Percentiles rank a stretch among this genome's conserved stretches.
Evolutionary conservation across 92 coral and sea anemone species (phyloP).

Genomic region (Epizoanthus stellaris): DNA sequence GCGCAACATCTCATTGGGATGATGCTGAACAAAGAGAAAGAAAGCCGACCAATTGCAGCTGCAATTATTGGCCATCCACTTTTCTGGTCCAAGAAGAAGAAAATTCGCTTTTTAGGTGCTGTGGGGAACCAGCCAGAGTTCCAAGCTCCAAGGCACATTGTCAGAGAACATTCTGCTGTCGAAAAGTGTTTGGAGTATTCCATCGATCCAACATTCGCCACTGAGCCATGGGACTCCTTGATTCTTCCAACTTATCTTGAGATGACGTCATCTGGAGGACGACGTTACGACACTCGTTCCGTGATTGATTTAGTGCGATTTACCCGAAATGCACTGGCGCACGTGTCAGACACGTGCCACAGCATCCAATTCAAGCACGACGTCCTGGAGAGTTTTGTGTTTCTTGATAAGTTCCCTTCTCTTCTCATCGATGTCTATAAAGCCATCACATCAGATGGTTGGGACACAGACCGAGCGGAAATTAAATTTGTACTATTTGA

Average conservation of each 20-base stretch:
- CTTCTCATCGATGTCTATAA: constrained; percentile 63
- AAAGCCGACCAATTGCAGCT: constrained; percentile 44
- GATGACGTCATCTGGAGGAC: constrained; percentile 33
- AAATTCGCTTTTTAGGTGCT: constrained; percentile 46
- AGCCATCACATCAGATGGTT: constrained; percentile 40
- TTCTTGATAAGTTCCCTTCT: constrained; percentile 52
- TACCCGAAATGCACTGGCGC: constrained; percentile 54
- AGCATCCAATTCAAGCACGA: constrained; percentile 21
- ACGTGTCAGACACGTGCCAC: constrained; percentile 28
- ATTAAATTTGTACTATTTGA: constrained; percentile 7
- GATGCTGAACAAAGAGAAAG: constrained; percentile 46
- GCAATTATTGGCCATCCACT: constrained; percentile 52
- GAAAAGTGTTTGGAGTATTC: constrained; percentile 15
- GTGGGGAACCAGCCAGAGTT: constrained; percentile 66
- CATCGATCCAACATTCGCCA: neutral
- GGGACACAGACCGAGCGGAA: constrained; percentile 47
- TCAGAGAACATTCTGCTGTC: constrained; percentile 16
- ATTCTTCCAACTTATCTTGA: constrained; percentile 36
- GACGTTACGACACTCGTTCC: constrained; percentile 43
- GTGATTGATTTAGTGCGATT: constrained; percentile 58
- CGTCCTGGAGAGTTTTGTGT: constrained; percentile 31
- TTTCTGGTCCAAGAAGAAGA: constrained; percentile 60
- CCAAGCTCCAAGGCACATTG: constrained; percentile 9
- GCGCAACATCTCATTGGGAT: constrained; percentile 36
- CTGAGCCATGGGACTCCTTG: constrained; percentile 18